Conservation (phyloP, 2,113 vertebrate species). For the Microtus oregoni region DNA sequence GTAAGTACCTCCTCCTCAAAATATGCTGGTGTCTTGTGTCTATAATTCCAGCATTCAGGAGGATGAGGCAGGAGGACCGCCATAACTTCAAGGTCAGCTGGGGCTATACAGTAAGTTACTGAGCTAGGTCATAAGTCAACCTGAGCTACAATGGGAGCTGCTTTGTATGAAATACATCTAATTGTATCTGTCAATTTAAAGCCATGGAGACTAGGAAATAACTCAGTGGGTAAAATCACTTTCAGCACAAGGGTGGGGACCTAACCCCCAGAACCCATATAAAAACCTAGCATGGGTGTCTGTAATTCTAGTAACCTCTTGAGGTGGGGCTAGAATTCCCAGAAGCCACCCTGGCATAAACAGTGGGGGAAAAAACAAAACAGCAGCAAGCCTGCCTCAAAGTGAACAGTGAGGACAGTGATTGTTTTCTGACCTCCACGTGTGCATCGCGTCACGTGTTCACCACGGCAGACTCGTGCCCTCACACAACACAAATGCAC, state of each 20-base stretch:
- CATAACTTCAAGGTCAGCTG: background rate
- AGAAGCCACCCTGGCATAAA: background rate
- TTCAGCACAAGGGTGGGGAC: background rate
- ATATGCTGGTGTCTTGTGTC: background rate
- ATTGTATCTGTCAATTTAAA: background rate
- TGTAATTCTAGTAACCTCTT: background rate
- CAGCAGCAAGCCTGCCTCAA: background rate
- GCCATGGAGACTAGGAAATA: background rate
- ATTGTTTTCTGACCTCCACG: background rate
- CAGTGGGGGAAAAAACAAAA: background rate
- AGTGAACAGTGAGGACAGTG: background rate
- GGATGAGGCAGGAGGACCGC: background rate
- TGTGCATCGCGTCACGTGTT: background rate
- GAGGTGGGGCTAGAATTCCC: background rate
- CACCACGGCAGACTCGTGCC: background rate
- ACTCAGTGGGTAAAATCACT: background rate
- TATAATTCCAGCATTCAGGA: background rate
- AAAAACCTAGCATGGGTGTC: background rate
- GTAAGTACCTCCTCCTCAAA: background rate
- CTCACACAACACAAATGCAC: background rate
- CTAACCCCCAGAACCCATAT: background rate
- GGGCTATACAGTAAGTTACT: background rate
- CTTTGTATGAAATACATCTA: background rate
- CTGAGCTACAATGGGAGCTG: background rate
- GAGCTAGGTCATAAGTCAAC: too few species aligned